Base-by-base conservation (phyloP, 2,113 vertebrate genomes). In the Dasyprocta punctata region DNA sequence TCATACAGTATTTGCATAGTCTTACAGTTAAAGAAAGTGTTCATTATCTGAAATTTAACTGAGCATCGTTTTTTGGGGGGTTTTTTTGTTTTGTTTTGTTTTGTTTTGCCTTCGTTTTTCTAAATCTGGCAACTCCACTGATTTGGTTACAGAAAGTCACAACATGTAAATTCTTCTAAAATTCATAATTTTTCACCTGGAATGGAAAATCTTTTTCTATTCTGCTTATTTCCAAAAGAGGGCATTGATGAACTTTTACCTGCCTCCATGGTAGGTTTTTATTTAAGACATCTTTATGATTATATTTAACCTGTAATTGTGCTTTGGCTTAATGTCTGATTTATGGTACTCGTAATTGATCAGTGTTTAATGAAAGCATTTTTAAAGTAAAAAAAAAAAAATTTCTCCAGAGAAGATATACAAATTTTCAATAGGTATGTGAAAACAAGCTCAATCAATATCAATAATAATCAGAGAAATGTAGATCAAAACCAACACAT, bases 321-420 rank as follows among this genome's bases (percentile, higher is more conserved):
- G 98, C 98, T 99, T 98, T 98, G 98, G 98, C 98, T 98, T 98
- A 98, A 98, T 98, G 98, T 99, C 98, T 54, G 17, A 54, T 13
- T 54, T 54, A 54, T 13, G 17, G 54, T 54, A 54, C 54, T 54
- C 17, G 16, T 54, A 54, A 54, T 17, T 54, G 54, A 54, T 16
- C 54, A 54, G 17, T 54, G 16, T 54, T 13, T 14, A 54, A 17
- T 54, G 17, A 54, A 54, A 54, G 54, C 54, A 54, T 54, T 54
- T 54, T 54, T 54, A 14, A 54, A 54, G 54, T 54, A 54, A 54
- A 54, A 54, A 54, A 54, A 54, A 54, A 54, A 54, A 49, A 49
- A n/a, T n/a, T 88, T 73, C 16, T 73, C 26, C 52, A 75, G 24
- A 87, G 65, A 88, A 58, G 16, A 41, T 52, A 54, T 87, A 41